These are phyloP conservation scores for Nycteola revayana DNA, from an alignment of 2,888 invertebrate species.

Conservation along the genomic window DNA sequence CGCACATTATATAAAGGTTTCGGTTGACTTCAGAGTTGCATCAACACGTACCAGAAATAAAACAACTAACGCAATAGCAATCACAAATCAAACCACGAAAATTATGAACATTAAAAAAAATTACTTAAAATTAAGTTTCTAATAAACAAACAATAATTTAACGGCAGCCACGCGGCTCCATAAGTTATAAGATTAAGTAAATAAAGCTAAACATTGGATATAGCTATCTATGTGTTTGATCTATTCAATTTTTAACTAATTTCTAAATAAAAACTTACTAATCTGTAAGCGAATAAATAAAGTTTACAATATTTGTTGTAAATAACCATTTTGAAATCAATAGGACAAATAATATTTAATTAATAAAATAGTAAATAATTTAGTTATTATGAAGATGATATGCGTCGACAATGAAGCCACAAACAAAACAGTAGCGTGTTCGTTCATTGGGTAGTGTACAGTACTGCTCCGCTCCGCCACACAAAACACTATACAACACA, in stretches of 20 bases:
- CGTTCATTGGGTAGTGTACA: no score
- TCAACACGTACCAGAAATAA: neutral
- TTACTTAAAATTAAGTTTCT: constrained; percentile 28
- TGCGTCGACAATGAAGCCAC: neutral
- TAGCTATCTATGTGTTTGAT: constrained; percentile 34
- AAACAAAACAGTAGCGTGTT: neutral
- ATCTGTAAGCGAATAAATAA: constrained; percentile 25
- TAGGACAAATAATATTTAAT: neutral
- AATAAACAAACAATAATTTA: constrained; percentile 30
- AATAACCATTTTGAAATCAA: constrained; percentile 8
- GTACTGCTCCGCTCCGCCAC: no score
- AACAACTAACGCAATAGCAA: constrained; percentile 23
- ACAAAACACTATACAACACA: no score
- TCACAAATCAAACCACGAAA: constrained; percentile 21
- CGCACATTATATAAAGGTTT: no score
- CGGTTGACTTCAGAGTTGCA: neutral
- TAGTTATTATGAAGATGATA: neutral
- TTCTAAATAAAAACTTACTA: constrained; percentile 15
- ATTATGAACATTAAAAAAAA: constrained; percentile 36
- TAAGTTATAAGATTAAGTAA: constrained; percentile 26
- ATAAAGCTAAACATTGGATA: constrained; percentile 37
- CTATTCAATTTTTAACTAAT: constrained; percentile 26
- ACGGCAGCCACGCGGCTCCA: constrained; percentile 6
- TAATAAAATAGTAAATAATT: neutral
- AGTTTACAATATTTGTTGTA: constrained; percentile 14